These are phyloP conservation scores for Herminia tarsipennalis DNA, from an alignment of 2,888 invertebrate genomes.

Conservation along the genomic window DNA sequence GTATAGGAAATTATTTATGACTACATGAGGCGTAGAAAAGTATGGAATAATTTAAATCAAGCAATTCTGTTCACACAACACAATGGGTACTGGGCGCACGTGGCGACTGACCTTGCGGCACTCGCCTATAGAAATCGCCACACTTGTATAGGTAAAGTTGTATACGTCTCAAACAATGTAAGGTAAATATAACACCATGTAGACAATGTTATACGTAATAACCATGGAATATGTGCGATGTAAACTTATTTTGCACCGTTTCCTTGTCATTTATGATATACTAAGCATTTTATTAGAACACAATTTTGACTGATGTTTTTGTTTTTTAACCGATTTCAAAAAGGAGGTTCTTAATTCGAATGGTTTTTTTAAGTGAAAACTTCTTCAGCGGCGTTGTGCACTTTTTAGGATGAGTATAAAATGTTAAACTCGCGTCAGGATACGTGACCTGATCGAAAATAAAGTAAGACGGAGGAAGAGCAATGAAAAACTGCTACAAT, in stretches of 20 bases:
- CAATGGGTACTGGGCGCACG: conserved; percentile 62
- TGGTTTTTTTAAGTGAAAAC: no score
- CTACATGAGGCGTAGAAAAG: conserved; percentile 26
- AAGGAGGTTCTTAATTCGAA: no score
- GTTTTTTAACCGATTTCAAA: no score
- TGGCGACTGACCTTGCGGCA: conserved; percentile 68
- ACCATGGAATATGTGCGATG: conserved; percentile 53
- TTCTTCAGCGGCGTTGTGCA: no score
- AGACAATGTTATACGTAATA: conserved; percentile 59
- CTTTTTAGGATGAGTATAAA: no score
- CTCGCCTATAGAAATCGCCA: conserved; percentile 49
- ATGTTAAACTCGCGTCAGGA: no score
- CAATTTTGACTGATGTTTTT: conserved; percentile 22
- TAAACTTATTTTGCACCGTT: conserved; percentile 46
- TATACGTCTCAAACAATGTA: conserved; percentile 48
- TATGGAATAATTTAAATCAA: conserved; percentile 42
- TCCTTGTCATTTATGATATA: conserved; percentile 27
- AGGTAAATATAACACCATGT: conserved; percentile 52
- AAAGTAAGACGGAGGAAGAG: no score
- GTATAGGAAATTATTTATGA: conserved; percentile 27
- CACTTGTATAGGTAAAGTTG: conserved; percentile 34
- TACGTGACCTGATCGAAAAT: no score
- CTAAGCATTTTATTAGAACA: conserved; percentile 28
- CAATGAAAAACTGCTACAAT: no score
- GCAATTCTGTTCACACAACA: conserved; percentile 47